Base-by-base conservation (phyloP, 2,113 vertebrate species). In the Oncorhynchus nerka region DNA sequence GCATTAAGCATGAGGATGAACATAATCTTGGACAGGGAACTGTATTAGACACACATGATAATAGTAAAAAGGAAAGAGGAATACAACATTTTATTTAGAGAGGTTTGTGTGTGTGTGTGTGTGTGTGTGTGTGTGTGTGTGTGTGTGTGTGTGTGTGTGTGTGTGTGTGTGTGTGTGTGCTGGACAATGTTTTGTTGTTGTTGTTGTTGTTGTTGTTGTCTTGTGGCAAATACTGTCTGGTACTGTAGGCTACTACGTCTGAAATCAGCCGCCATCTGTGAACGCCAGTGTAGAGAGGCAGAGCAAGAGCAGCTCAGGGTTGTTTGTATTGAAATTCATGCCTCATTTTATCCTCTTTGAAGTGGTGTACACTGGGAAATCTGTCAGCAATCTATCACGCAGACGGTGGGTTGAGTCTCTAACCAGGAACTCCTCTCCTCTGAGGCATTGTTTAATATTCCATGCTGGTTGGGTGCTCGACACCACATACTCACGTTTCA, bases 1-100 rank as follows among this genome's bases (percentile, higher is more conserved):
- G 76, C 76, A 86, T 84, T 81, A 48, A 75, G 78, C 70, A 79
- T 80, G 39, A 45, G 39, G 39, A 3, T 45, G 76, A 70, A 19
- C 79, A 85, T 85, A 92, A 91, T 88, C 86, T 84, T 76, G 51
- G 55, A 1, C 5, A 66, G 68, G 83, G 76, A 81, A 49, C 78
- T 39, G 34, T 79, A 39, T 79, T 66, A 84, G 75, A 90, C 69
- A 86, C 70, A 81, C 55, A 72, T 79, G 75, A 24, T 67, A 75
- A 75, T 73, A 75, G 34, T 73, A 78, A 75, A 84, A 70, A 79
- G 66, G 74, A 79, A 74, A 84, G 71, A 79, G 68, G 76, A 75
- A 83, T 28, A 71, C 24, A 28, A 72, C 12, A 83, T 86, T 66
- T 69, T 85, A 81, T 85, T 78, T 77, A 28, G 19, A 66, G n/a